phyloP scores from a whole-genome alignment of 92 coral and sea anemone genomes.

The Phenganax stokvisi region DNA sequence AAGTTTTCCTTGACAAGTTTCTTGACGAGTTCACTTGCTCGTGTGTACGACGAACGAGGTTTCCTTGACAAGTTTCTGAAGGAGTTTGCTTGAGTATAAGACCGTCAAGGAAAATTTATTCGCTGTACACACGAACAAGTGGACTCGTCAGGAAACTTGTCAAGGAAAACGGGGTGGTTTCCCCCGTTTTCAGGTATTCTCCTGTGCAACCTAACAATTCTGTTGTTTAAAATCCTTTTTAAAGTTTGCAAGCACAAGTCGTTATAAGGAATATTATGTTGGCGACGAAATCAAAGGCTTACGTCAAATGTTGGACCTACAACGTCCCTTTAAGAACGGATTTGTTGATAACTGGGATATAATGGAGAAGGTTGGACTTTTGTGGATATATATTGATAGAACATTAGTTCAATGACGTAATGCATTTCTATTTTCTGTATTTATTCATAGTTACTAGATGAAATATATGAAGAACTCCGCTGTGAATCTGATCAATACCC shows the following conservation, averaged over 20 bases:
- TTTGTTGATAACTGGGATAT: constrained; percentile 89
- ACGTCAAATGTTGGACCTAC: constrained; percentile 76
- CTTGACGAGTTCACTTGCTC: too few relatives aligned
- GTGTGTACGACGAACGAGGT: too few relatives aligned
- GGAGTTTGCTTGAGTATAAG: too few relatives aligned
- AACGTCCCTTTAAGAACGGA: constrained; percentile 91
- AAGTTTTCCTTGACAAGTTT: too few relatives aligned
- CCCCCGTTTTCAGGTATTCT: too few relatives aligned
- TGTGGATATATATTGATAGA: not conserved
- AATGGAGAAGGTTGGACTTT: constrained; percentile 80
- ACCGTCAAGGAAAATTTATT: too few relatives aligned
- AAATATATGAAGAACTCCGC: constrained; percentile 70
- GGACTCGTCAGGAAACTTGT: too few relatives aligned
- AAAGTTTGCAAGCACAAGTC: constrained; percentile 57
- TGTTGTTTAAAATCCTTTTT: not conserved
- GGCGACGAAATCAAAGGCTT: constrained; percentile 83
- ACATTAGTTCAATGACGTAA: not conserved
- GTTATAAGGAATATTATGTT: constrained; percentile 77
- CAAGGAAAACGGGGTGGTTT: too few relatives aligned
- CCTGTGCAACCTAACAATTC: too few relatives aligned
- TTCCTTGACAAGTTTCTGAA: too few relatives aligned
- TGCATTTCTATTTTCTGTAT: not conserved
- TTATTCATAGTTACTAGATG: constrained; percentile 60
- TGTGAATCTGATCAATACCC: constrained; percentile 75
- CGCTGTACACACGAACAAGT: too few relatives aligned